Conservation (phyloP, 1,140 invertebrate genomes). For the Agrilus planipennis region DNA sequence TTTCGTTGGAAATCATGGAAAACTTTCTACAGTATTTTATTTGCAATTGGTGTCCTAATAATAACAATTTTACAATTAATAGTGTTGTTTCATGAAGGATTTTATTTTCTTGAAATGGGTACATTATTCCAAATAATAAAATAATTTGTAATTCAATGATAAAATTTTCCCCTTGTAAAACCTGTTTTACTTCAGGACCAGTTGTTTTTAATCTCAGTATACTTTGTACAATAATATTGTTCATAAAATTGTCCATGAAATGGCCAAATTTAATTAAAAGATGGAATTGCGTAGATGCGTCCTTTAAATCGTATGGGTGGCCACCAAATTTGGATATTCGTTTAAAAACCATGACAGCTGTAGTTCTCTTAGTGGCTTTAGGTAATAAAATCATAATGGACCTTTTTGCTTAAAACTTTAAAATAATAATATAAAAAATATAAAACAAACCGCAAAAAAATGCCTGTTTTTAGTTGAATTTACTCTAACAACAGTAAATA, state of each 20-base stretch:
- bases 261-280: constrained; percentile 2
- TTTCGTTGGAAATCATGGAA: constrained; percentile 7
- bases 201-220: too few relatives aligned
- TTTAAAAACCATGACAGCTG: not conserved
- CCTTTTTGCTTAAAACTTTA: not conserved
- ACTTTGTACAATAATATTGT: constrained; percentile 6
- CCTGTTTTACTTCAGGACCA: too few relatives aligned
- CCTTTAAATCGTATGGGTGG: too few relatives aligned
- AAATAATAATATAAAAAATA: not conserved
- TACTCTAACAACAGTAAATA: not conserved
- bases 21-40: constrained; percentile 2
- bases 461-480: not conserved
- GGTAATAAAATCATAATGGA: too few relatives aligned
- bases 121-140: too few relatives aligned
- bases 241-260: not conserved
- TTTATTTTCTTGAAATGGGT: not conserved
- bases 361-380: not conserved
- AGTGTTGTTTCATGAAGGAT: not conserved
- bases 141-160: too few relatives aligned
- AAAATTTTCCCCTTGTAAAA: too few relatives aligned
- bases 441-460: too few relatives aligned
- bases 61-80: not conserved
- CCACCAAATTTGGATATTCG: not conserved
- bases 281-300: too few relatives aligned
- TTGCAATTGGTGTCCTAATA: not conserved